These are phyloP conservation scores for Perodicticus potto DNA, from an alignment of 2,797 vertebrate species.

Conservation along the genomic window DNA sequence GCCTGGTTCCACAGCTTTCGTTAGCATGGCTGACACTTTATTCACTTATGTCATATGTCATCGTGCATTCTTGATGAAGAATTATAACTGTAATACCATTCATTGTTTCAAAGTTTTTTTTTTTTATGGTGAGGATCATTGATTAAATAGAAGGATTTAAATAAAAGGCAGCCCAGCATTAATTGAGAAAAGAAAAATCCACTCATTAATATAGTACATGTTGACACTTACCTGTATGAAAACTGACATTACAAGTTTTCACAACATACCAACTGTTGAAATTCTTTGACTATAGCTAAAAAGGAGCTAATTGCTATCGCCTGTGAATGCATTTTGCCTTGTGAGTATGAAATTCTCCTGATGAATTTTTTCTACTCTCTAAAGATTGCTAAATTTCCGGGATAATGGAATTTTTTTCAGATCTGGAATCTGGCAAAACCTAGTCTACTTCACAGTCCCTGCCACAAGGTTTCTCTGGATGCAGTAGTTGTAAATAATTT, in stretches of 20 bases:
- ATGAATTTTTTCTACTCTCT: constrained; percentile 48
- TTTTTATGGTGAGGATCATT: constrained; percentile 1
- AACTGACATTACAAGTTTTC: constrained; percentile 71
- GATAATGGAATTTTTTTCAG: background rate
- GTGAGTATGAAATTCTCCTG: background rate
- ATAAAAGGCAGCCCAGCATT: constrained; percentile 34
- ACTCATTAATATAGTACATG: constrained; percentile 59
- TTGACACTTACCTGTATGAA: constrained; percentile 70
- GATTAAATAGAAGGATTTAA: constrained; percentile 71
- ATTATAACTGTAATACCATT: constrained; percentile 13
- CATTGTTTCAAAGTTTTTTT: constrained; percentile 64
- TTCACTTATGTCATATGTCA: constrained; percentile 63
- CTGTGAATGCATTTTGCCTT: constrained; percentile 44
- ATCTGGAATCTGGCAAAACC: constrained; percentile 42
- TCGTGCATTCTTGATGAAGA: constrained; percentile 69
- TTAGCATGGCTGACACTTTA: constrained; percentile 58
- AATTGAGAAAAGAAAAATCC: constrained; percentile 65
- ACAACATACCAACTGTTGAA: constrained; percentile 69
- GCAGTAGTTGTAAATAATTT: constrained; percentile 53
- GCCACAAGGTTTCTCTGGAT: constrained; percentile 41
- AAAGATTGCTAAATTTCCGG: background rate
- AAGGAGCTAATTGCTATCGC: constrained; percentile 72
- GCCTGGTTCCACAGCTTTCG: constrained; percentile 70
- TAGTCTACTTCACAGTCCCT: background rate
- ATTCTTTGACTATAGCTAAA: constrained; percentile 73